Evolutionary conservation across 2,888 invertebrate genomes (phyloP).

Genomic region (Agrotis clavis): DNA sequence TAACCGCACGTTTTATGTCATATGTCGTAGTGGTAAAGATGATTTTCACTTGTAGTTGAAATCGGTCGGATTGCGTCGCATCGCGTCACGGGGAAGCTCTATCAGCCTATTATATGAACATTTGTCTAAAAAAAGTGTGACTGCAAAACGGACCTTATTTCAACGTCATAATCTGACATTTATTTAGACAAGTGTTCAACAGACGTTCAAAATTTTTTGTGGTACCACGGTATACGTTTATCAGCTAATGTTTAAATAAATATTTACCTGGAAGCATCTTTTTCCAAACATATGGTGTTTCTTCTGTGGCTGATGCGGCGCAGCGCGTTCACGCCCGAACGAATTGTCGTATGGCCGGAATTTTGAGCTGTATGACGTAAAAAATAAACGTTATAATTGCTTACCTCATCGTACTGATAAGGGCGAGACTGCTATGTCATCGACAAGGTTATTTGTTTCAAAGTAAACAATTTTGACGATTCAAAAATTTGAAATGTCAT

Average conservation of each 20-base stretch:
- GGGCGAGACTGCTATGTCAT: slow-evolving; percentile 2
- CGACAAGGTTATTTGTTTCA: neutral
- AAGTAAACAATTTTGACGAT: neutral
- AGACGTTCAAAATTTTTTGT: too few relatives aligned
- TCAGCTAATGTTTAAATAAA: neutral
- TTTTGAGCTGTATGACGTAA: slow-evolving; percentile 85
- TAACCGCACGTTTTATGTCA: too few relatives aligned
- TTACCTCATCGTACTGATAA: slow-evolving; percentile 9
- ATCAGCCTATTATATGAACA: too few relatives aligned
- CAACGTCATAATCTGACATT: too few relatives aligned
- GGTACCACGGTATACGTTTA: too few relatives aligned
- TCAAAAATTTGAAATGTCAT: neutral
- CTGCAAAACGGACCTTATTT: too few relatives aligned
- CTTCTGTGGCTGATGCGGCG: slow-evolving; percentile 92
- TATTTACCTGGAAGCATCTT: slow-evolving; percentile 94
- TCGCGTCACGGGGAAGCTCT: too few relatives aligned
- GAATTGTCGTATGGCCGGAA: slow-evolving; percentile 93
- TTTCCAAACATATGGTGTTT: slow-evolving; percentile 98
- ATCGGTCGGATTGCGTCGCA: too few relatives aligned
- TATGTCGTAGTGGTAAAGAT: too few relatives aligned
- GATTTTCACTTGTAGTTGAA: too few relatives aligned
- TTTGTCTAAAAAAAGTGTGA: too few relatives aligned
- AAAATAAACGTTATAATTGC: slow-evolving; percentile 27
- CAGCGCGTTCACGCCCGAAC: slow-evolving; percentile 87
- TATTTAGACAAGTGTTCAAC: too few relatives aligned